phyloP scores from a whole-genome alignment of 1,140 invertebrate species.

The Caenorhabditis tropicalis region DNA sequence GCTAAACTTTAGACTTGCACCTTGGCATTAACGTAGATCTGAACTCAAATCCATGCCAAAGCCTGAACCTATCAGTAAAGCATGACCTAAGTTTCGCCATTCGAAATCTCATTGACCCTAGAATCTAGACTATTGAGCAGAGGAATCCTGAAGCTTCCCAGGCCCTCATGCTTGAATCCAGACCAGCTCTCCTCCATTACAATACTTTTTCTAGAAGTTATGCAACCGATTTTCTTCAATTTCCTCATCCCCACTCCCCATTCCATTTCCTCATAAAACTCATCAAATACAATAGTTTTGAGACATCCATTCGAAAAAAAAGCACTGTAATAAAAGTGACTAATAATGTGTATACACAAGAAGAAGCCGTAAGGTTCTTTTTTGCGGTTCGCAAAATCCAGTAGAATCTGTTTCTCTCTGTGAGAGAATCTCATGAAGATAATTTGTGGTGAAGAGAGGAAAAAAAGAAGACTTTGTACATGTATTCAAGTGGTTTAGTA shows the following conservation, averaged over 20 bases:
- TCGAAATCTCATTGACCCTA: too few species aligned
- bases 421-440: conserved; percentile 39
- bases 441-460: not conserved
- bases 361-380: conserved; percentile 16
- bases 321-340: conserved; percentile 19
- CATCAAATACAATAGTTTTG: conserved; percentile 14
- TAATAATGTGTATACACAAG: not conserved
- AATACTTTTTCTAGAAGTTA: not conserved
- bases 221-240: not conserved
- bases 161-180: too few species aligned
- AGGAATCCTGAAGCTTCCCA: too few species aligned
- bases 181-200: too few species aligned
- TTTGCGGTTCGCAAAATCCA: not conserved
- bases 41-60: too few species aligned
- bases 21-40: too few species aligned
- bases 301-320: not conserved
- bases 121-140: too few species aligned
- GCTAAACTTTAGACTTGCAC: too few species aligned
- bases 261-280: conserved; percentile 20
- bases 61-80: too few species aligned
- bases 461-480: not conserved
- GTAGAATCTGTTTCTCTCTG: conserved; percentile 9
- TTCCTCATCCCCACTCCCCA: not conserved
- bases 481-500: conserved; percentile 32
- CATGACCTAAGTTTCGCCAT: too few species aligned